These are phyloP conservation scores for Troilus luridus DNA, from an alignment of 2,888 invertebrate genomes.

Conservation along the genomic window DNA sequence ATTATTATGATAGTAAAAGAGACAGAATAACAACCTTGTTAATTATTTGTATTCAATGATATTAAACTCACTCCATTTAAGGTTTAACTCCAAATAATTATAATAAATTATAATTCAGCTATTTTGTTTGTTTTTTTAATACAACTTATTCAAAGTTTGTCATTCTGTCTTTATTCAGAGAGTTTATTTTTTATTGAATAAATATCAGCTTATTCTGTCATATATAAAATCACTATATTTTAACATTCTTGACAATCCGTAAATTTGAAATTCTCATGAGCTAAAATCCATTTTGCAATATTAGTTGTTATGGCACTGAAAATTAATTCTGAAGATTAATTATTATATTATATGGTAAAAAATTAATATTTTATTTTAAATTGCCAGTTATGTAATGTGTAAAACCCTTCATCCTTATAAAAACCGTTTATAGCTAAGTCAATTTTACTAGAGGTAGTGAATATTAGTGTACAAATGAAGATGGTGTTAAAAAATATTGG, in stretches of 20 bases:
- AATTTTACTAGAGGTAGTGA: slow-evolving; percentile 30
- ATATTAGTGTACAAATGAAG: slow-evolving; percentile 47
- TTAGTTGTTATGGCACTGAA: background rate
- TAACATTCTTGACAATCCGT: background rate
- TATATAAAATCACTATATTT: background rate
- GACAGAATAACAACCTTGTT: background rate
- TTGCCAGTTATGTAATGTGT: slow-evolving; percentile 8
- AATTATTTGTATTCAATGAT: background rate
- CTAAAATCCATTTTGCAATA: background rate
- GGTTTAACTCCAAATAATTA: background rate
- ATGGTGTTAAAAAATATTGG: slow-evolving; percentile 9
- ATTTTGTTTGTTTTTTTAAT: background rate
- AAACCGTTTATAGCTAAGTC: background rate
- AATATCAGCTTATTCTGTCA: slow-evolving; percentile 10
- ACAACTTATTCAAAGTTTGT: background rate
- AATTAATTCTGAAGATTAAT: background rate
- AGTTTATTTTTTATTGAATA: background rate
- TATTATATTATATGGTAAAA: background rate
- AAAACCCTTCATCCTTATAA: background rate
- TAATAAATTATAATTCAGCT: background rate
- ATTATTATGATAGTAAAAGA: background rate
- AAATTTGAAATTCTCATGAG: background rate
- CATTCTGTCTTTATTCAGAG: background rate
- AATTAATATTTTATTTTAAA: background rate
- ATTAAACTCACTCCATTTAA: background rate